These are phyloP conservation scores for Ctenochaetus hawaiiensis DNA, from an alignment of 2,797 vertebrate species.

Conservation along the genomic window DNA sequence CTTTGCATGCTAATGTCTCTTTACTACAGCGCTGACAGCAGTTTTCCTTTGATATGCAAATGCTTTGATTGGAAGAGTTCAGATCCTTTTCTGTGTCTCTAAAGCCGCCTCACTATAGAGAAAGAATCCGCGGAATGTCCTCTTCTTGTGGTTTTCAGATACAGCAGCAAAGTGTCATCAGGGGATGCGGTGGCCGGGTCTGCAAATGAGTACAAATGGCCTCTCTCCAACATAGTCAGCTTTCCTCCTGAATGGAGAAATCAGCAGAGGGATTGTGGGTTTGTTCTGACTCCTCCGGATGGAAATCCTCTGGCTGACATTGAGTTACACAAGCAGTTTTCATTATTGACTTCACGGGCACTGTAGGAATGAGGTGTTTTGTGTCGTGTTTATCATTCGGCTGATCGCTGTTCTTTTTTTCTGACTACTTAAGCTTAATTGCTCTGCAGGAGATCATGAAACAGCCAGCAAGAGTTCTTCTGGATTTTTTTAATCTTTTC, in stretches of 20 bases:
- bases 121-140: conserved; percentile 75
- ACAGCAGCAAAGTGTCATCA: conserved; percentile 58
- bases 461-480: not conserved
- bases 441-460: conserved; percentile 28
- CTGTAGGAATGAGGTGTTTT: conserved; percentile 21
- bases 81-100: conserved; percentile 62
- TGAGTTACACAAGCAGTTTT: conserved; percentile 70
- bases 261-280: conserved; percentile 38
- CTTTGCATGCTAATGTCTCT: conserved; percentile 73
- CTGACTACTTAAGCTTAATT: conserved; percentile 17
- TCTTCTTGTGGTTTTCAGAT: conserved; percentile 51
- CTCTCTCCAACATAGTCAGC: conserved; percentile 57
- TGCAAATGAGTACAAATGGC: conserved; percentile 70
- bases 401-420: conserved; percentile 33
- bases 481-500: conserved; percentile 13
- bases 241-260: conserved; percentile 53
- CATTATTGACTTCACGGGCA: conserved; percentile 54
- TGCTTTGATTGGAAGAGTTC: conserved; percentile 65
- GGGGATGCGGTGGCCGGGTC: conserved; percentile 44
- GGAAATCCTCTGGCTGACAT: conserved; percentile 74
- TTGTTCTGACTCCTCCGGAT: conserved; percentile 54
- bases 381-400: conserved; percentile 29
- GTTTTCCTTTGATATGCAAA: conserved; percentile 85
- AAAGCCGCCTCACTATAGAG: conserved; percentile 57
- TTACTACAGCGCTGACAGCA: conserved; percentile 70